Conservation (phyloP, 2,797 vertebrate species). For the Brachyalestes nurse region DNA sequence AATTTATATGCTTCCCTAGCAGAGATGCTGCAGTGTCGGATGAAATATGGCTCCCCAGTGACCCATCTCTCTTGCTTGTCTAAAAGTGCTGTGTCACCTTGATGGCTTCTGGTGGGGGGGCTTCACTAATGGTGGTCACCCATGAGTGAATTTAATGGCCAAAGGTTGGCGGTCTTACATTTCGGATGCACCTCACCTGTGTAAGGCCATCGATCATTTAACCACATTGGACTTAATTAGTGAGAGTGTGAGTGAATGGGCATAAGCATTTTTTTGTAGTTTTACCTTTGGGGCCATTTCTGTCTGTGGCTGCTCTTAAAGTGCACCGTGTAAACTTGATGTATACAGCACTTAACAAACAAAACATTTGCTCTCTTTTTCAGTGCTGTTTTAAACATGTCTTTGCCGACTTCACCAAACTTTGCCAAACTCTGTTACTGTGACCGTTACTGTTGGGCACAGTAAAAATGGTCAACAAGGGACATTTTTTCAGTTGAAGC, state of each 20-base stretch:
- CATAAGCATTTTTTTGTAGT: constrained; percentile 40
- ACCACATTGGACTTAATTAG: constrained; percentile 54
- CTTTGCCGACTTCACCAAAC: too few relatives aligned
- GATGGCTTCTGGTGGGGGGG: constrained; percentile 65
- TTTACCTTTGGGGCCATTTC: constrained; percentile 33
- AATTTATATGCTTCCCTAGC: constrained; percentile 63
- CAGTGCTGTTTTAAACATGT: too few relatives aligned
- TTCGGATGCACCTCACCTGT: constrained; percentile 18
- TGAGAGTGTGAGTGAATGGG: constrained; percentile 7
- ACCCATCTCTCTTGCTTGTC: constrained; percentile 78
- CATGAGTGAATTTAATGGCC: constrained; percentile 58
- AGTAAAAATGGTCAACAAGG: too few relatives aligned
- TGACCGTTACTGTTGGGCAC: too few relatives aligned
- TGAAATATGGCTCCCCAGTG: constrained; percentile 78
- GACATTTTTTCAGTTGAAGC: too few relatives aligned
- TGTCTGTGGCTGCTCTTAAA: constrained; percentile 10
- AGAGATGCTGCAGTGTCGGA: constrained; percentile 73
- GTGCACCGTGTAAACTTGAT: background rate
- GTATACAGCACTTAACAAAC: too few relatives aligned
- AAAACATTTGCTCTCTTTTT: too few relatives aligned
- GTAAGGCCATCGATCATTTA: constrained; percentile 36
- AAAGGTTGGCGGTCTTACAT: constrained; percentile 39
- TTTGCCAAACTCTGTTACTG: too few relatives aligned
- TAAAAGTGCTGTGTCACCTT: constrained; percentile 81
- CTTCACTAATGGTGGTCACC: constrained; percentile 72